Conservation (phyloP, 1,140 invertebrate genomes). For the Calliphora vicina region DNA sequence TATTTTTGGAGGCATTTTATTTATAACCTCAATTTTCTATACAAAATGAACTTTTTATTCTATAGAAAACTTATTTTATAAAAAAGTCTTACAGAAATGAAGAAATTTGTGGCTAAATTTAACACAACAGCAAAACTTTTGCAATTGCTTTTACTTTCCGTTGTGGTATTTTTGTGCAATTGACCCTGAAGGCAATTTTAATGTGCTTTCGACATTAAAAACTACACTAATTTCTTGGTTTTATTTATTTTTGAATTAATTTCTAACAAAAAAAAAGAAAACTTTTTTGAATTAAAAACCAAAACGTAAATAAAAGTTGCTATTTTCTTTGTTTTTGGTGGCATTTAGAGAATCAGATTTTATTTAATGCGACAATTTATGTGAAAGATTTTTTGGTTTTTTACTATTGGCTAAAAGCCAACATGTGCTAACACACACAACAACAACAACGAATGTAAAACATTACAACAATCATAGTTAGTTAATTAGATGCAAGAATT, state of each 20-base stretch:
- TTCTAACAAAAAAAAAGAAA: background rate
- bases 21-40: no score
- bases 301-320: background rate
- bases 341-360: slow-evolving; percentile 26
- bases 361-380: slow-evolving; percentile 22
- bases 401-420: slow-evolving; percentile 20
- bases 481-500: slow-evolving; percentile 17
- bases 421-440: slow-evolving; percentile 5
- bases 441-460: background rate
- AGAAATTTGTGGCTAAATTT: background rate
- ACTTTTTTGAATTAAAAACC: background rate
- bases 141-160: background rate
- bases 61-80: no score
- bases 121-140: background rate
- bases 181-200: background rate
- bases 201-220: background rate
- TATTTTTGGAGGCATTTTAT: no score
- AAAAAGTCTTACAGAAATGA: no score
- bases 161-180: background rate
- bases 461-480: slow-evolving; percentile 6
- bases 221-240: background rate
- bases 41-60: no score
- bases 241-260: background rate
- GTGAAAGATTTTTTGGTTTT: background rate
- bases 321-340: background rate